Evolutionary conservation across 2,888 invertebrate genomes (phyloP), one percentile per base, ranked within the genome.

Genomic region (Lepidonotus clava): DNA sequence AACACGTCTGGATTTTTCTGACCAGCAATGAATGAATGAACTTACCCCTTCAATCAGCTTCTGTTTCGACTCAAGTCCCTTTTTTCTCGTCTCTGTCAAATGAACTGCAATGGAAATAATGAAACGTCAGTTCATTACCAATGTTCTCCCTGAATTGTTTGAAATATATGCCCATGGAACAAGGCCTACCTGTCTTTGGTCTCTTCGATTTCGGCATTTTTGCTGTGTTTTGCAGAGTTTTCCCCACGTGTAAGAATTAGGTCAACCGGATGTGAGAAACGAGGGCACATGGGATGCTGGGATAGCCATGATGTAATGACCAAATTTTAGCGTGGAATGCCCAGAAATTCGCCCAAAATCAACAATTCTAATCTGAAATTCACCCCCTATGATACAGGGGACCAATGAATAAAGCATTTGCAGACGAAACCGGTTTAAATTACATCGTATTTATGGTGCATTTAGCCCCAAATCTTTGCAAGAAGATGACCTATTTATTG

Each of bases 1-100:
- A 18, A 28, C 24, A 5, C 14, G 36, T 76, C 8, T 32, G 76
- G 34, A 76, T 76, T 51, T 51, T 11, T 51, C 51, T 51, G 51
- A 51, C 11, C 51, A 51, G 51, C 11, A 51, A n/a, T n/a, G n/a
- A n/a, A n/a, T n/a, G 56, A 56, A 32, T 28, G 14, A 51, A 84
- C 56, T 91, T 92, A 95, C 94, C 90, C 98, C 97, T 92, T 97
- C 96, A 51, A 98, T 96, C 2, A 98, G 96, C 93, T 97, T 96
- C 93, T 98, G 97, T 94, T 99, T 99, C 88, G 97, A 95, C 86
- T 96, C 96, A 87, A 97, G 95, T 0, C 98, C 98, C 93, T 98
- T 98, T 94, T 98, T 98, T 90, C 96, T 96, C 1, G 98, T 98
- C 95, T 98, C 98, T 0, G 99, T 99, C 83, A 99, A 95, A 0